phyloP scores from a whole-genome alignment of 2,113 vertebrate species.

The Dolichotis patagonum region DNA sequence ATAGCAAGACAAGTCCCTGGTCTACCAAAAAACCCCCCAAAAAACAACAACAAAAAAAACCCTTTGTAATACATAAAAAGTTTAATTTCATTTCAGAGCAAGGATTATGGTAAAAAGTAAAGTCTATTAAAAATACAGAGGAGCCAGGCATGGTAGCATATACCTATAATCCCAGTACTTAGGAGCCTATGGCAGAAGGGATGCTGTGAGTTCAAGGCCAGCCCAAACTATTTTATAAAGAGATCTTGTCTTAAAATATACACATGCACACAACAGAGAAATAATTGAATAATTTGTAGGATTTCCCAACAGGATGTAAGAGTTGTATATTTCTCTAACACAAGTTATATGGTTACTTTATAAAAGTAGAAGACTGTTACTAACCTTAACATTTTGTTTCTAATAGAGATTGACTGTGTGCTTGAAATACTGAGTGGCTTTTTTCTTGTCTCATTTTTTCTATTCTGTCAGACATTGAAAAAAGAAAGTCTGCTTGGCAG shows the following conservation, averaged over 20 bases:
- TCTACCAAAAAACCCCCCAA: not conserved
- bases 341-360: slow-evolving; percentile 60
- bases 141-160: not conserved
- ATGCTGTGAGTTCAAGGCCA: not conserved
- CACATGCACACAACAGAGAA: not conserved
- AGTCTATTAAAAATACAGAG: slow-evolving; percentile 9
- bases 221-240: not conserved
- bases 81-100: not conserved
- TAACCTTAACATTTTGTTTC: slow-evolving; percentile 56
- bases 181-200: not conserved
- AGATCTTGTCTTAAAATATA: not conserved
- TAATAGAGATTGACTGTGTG: slow-evolving; percentile 10
- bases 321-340: slow-evolving; percentile 80
- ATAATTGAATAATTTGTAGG: slow-evolving; percentile 11
- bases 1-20: not conserved
- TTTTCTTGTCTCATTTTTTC: slow-evolving; percentile 12
- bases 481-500: not conserved
- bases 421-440: slow-evolving; percentile 46
- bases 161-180: not conserved
- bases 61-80: too few species aligned
- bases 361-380: slow-evolving; percentile 19
- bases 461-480: slow-evolving; percentile 4
- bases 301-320: slow-evolving; percentile 77
- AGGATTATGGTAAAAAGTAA: slow-evolving; percentile 26
- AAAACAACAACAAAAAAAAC: not conserved